Evolutionary conservation across 2,797 vertebrate species (phyloP).

Genomic region (Margarornis squamiger): DNA sequence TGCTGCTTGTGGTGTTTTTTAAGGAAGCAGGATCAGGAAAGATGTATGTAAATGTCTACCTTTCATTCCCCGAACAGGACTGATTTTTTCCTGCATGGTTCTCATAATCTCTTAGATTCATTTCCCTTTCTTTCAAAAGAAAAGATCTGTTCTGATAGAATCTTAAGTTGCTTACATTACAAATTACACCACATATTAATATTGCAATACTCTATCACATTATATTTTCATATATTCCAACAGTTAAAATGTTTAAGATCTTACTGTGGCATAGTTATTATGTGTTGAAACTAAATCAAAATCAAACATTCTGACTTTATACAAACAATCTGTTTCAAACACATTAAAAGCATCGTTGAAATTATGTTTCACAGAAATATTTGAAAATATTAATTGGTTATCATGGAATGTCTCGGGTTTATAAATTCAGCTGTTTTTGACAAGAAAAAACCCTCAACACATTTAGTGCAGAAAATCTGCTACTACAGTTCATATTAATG

Average conservation of each 20-base stretch:
- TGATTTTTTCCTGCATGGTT: neutral
- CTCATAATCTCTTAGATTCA: neutral
- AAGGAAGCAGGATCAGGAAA: neutral
- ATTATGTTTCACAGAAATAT: conserved; percentile 34
- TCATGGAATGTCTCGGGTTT: neutral
- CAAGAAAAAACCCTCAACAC: neutral
- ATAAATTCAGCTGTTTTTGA: conserved; percentile 10
- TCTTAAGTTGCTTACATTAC: neutral
- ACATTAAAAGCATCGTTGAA: conserved; percentile 1
- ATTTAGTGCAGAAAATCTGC: conserved; percentile 21
- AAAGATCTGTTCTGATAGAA: neutral
- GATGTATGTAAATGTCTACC: neutral
- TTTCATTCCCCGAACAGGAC: neutral
- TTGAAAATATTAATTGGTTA: conserved; percentile 54
- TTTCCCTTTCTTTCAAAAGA: neutral
- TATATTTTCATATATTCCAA: neutral
- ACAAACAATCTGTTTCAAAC: conserved; percentile 53
- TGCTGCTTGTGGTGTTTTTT: neutral
- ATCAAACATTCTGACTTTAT: conserved; percentile 39
- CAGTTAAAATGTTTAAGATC: conserved; percentile 29
- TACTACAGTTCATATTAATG: neutral
- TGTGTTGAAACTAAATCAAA: conserved; percentile 46
- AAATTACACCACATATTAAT: neutral
- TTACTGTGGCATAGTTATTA: neutral
- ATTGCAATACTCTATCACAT: neutral